Base-by-base conservation (phyloP, 1,140 invertebrate species). In the Augochlora pura region DNA sequence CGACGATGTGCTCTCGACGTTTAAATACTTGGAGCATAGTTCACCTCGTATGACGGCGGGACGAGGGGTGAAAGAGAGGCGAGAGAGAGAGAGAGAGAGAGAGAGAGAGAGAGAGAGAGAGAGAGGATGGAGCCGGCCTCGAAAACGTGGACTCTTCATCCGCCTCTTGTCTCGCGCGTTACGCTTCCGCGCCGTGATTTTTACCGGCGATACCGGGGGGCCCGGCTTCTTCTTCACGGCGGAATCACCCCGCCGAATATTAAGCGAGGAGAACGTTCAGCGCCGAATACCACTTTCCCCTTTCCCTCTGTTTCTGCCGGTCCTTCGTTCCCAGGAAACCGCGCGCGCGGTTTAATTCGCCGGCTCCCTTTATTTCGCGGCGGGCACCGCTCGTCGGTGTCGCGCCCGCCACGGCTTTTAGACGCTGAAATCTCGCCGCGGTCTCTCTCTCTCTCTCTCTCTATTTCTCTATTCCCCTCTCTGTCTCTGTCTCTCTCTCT, bases 1-100 rank as follows among this genome's bases (percentile, higher is more conserved):
- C 65, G 77, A 80, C 65, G 77, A 76, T 77, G 65, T 79, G 70
- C 80, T 79, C 80, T 79, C 64, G 68, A 74, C 77, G 77, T 79
- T 74, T 79, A 79, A 79, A 79, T 79, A 79, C 77, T 79, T 73
- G 38, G 54, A 74, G 63, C 70, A 74, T 49, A 70, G 69, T 66
- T 49, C 63, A 23, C 32, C 21, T 27, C 52, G 52, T 66, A 66
- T 54, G 75, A 23, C 65, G n/a, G 32, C 10, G 49, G 46, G 0
- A 42, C 7, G 7, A 9, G 42, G 42, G 32, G 32, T 4, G 32
- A 32, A 4, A 32, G n/a, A n/a, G n/a, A n/a, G n/a, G n/a, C n/a
- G n/a, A n/a, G n/a, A n/a, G n/a, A n/a, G n/a, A n/a, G n/a, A n/a
- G n/a, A n/a, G n/a, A n/a, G n/a, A n/a, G n/a, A n/a, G n/a, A n/a